Evolutionary conservation across 2,113 vertebrate species (phyloP).

Genomic region (Corvus cornix): DNA sequence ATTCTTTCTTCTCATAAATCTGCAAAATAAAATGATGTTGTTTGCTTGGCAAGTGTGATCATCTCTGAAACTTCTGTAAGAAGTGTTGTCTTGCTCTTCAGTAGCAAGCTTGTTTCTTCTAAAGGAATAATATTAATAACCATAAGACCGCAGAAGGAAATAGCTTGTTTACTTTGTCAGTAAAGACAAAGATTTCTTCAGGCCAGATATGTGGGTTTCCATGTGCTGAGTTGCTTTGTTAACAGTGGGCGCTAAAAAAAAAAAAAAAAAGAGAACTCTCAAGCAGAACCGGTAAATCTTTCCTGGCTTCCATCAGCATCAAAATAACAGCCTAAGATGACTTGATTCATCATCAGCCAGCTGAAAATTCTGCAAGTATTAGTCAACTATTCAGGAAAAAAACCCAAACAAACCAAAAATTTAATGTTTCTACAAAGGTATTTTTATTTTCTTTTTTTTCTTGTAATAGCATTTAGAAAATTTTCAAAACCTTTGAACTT

Average conservation of each 20-base stretch:
- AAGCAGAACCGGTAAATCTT: not conserved
- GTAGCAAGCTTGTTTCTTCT: not conserved
- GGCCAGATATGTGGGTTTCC: not conserved
- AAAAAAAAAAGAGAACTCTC: not conserved
- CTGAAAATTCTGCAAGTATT: not conserved
- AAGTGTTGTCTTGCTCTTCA: not conserved
- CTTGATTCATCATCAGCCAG: not conserved
- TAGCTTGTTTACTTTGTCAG: not conserved
- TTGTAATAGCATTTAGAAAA: not conserved
- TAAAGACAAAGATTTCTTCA: not conserved
- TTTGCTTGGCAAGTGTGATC: not conserved
- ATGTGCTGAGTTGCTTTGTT: not conserved
- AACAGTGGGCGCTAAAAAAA: not conserved
- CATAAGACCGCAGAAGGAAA: not conserved
- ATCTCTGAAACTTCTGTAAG: not conserved
- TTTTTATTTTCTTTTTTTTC: not conserved
- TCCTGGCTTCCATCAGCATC: not conserved
- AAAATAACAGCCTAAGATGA: not conserved
- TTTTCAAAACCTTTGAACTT: not conserved
- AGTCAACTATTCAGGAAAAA: not conserved
- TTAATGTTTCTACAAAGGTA: not conserved
- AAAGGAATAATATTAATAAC: not conserved
- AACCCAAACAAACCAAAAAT: accelerated
- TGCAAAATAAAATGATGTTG: not conserved
- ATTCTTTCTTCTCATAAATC: not conserved